Conservation (phyloP, 2,888 invertebrate species). For the Scelioninae gen. 2 region DNA sequence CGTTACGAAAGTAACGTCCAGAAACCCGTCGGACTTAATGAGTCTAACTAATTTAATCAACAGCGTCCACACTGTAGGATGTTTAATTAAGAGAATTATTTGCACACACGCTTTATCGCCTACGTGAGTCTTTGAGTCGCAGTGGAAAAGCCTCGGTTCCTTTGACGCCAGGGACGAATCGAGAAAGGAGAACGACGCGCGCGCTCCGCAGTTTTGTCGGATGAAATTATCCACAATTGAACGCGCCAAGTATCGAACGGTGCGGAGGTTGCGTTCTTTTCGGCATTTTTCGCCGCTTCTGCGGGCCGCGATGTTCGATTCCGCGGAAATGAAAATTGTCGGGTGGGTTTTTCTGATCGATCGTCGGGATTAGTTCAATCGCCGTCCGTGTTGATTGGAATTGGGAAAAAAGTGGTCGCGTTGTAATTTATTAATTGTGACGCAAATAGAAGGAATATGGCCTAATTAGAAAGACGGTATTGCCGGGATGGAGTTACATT, state of each 20-base stretch:
- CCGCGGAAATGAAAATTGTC: too few relatives aligned
- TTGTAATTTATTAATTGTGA: too few relatives aligned
- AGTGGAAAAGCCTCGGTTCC: slow-evolving; percentile 51
- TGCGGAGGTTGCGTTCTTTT: neutral
- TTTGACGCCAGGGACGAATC: slow-evolving; percentile 57
- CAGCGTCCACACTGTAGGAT: slow-evolving; percentile 18
- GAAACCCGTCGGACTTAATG: slow-evolving; percentile 16
- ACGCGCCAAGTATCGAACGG: slow-evolving; percentile 34
- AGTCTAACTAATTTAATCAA: slow-evolving; percentile 29
- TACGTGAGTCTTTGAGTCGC: slow-evolving; percentile 44
- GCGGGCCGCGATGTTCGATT: too few relatives aligned
- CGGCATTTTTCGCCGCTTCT: too few relatives aligned
- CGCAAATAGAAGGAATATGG: too few relatives aligned
- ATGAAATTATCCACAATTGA: slow-evolving; percentile 41
- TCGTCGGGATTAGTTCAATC: too few relatives aligned
- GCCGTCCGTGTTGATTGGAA: too few relatives aligned
- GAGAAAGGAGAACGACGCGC: slow-evolving; percentile 51
- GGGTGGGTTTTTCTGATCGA: too few relatives aligned
- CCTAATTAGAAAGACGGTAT: too few relatives aligned
- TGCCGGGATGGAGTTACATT: too few relatives aligned
- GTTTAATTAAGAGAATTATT: slow-evolving; percentile 55
- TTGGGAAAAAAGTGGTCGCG: too few relatives aligned
- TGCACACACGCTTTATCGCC: slow-evolving; percentile 46
- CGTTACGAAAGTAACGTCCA: neutral
- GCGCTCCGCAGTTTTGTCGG: slow-evolving; percentile 40